Base-by-base conservation (phyloP, 1,140 invertebrate species). In the Hirudo medicinalis region DNA sequence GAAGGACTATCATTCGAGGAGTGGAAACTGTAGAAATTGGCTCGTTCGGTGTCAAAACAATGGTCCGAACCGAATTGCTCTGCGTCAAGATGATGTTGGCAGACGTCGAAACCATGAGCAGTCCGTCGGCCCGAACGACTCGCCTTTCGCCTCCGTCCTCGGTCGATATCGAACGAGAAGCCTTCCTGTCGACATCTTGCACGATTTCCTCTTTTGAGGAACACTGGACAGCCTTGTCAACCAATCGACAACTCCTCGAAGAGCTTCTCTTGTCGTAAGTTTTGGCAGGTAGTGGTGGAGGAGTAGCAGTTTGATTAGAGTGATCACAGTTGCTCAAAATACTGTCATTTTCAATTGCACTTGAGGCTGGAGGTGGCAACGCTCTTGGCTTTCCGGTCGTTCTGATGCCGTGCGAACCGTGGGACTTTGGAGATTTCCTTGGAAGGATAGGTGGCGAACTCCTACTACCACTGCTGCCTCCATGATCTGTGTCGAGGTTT, bases 261-360 rank as follows among this genome's bases (percentile, higher is more conserved):
- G 43, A 49, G 20, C 15, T 22, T 32, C 29, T 63, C 57, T 63
- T 63, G 29, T 63, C 57, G 57, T 63, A 63, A n/a, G 29, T 32
- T 63, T 63, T 63, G 22, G 57, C 57, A 25, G 57, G 57, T 32
- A 63, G 57, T 25, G 57, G 57, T 63, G 57, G 57, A 63, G 57
- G 57, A 49, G 43, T 49, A 63, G 57, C 22, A 11, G 57, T 63
- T 25, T 63, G 22, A 32, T 22, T 25, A 32, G 57, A 63, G 57
- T 63, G 57, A 22, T 32, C 22, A 25, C 29, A 22, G 29, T 63
- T 32, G 29, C 57, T 63, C 22, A 63, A 32, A 32, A 22, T 63
- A 32, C 29, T 63, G 22, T 63, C 22, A n/a, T 32, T 63, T 32
- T 25, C 22, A 32, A 63, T 63, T 63, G 57, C 22, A 32, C 29